phyloP scores from a whole-genome alignment of 2,888 invertebrate species.

The Nomada goodeniana region DNA sequence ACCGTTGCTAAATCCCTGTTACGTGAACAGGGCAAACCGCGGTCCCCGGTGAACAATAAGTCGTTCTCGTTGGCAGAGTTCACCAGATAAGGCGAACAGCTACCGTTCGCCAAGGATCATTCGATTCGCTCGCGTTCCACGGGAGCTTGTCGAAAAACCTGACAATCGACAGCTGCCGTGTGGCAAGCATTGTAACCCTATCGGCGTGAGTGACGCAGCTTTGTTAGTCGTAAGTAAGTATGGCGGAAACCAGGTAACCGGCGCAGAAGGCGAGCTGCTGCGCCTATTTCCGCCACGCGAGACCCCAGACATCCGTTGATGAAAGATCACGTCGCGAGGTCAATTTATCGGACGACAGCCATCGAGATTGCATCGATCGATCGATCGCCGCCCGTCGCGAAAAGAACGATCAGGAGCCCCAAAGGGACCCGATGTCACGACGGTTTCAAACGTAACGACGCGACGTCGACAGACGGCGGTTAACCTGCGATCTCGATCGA shows the following conservation, averaged over 20 bases:
- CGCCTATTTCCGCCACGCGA: constrained; percentile 35
- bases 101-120: constrained; percentile 11
- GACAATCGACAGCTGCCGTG: constrained; percentile 33
- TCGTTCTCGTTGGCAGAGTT: constrained; percentile 50
- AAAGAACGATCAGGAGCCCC: constrained; percentile 1
- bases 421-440: constrained; percentile 33
- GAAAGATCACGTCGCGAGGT: constrained; percentile 33
- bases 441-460: constrained; percentile 18
- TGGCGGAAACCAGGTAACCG: not conserved
- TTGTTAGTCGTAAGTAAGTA: constrained; percentile 36
- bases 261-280: constrained; percentile 7
- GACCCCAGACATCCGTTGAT: not conserved
- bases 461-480: constrained; percentile 5
- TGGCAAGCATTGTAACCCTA: constrained; percentile 50
- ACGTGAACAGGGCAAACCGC: constrained; percentile 18
- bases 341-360: constrained; percentile 37
- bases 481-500: constrained; percentile 43
- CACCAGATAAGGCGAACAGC: constrained; percentile 44
- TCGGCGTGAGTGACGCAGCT: constrained; percentile 48
- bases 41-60: constrained; percentile 46
- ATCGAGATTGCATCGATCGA: constrained; percentile 32
- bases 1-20: constrained; percentile 44
- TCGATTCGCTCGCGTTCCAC: constrained; percentile 11
- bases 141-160: constrained; percentile 35
- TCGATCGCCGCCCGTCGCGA: not conserved